These are phyloP conservation scores for Corythoichthys haematopterus DNA, from an alignment of 2,113 vertebrate species.

Conservation along the genomic window DNA sequence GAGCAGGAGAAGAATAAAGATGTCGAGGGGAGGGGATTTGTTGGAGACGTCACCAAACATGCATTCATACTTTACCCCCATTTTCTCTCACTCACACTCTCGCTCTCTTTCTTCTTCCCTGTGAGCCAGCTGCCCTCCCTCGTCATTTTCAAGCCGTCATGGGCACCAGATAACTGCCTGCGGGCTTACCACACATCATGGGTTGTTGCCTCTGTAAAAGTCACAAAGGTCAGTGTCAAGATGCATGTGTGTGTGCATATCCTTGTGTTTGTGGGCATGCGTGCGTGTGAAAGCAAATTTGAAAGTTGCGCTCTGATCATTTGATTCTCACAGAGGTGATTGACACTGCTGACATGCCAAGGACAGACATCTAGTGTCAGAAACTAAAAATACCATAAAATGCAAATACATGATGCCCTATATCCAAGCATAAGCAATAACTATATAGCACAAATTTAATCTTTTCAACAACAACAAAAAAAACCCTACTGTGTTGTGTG, in stretches of 20 bases:
- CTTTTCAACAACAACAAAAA: background rate
- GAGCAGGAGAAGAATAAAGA: slow-evolving; percentile 37
- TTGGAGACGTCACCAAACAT: slow-evolving; percentile 52
- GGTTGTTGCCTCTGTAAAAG: slow-evolving; percentile 77
- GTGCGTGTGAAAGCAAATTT: background rate
- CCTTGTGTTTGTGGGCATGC: background rate
- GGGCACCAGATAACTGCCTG: slow-evolving; percentile 73
- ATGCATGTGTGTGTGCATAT: slow-evolving; percentile 5
- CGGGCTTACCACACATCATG: slow-evolving; percentile 62
- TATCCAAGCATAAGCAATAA: no score
- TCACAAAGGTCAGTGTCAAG: slow-evolving; percentile 76
- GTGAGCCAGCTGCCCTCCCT: slow-evolving; percentile 12
- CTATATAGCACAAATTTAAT: background rate
- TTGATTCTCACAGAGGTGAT: background rate
- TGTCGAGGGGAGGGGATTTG: slow-evolving; percentile 53
- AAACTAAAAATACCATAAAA: background rate
- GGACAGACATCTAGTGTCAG: background rate
- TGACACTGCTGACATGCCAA: background rate
- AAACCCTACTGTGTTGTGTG: background rate
- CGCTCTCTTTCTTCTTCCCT: slow-evolving; percentile 3
- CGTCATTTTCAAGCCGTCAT: slow-evolving; percentile 51
- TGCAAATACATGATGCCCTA: background rate
- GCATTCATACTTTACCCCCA: slow-evolving; percentile 46
- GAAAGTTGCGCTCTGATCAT: background rate
- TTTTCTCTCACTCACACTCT: slow-evolving; percentile 11